Conservation (phyloP, 1,140 invertebrate genomes). For the Hydropsyche tenuis region DNA sequence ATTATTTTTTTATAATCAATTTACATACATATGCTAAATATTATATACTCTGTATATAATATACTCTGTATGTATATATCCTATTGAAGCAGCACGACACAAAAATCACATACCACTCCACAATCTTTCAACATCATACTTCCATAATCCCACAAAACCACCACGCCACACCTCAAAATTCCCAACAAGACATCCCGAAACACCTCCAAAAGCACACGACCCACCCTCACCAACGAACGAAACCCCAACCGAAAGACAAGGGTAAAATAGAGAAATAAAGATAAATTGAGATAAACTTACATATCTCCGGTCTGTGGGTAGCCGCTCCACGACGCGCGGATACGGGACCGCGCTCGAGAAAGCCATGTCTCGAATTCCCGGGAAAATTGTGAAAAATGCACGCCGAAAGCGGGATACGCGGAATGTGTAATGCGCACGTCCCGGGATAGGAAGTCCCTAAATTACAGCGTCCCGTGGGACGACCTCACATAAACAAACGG, state of each 20-base stretch:
- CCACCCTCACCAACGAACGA: no score
- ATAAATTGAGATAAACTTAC: conserved; percentile 51
- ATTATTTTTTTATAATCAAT: no score
- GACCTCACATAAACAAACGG: conserved; percentile 9
- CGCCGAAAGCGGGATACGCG: background rate
- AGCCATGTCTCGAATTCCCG: conserved; percentile 48
- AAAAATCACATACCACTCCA: no score
- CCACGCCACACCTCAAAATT: no score
- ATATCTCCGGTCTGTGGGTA: conserved; percentile 44
- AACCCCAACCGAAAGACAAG: conserved; percentile 38
- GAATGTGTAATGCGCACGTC: background rate
- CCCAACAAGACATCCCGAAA: conserved; percentile 38
- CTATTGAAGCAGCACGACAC: no score
- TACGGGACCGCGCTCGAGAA: conserved; percentile 43
- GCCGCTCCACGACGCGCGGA: conserved; percentile 26
- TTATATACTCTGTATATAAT: no score
- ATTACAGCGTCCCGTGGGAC: conserved; percentile 25
- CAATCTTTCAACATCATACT: no score
- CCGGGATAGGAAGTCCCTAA: conserved; percentile 11
- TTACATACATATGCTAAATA: no score
- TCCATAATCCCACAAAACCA: no score
- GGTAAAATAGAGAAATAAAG: conserved; percentile 51
- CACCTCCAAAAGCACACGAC: background rate
- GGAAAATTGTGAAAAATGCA: conserved; percentile 49
- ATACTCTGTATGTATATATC: no score